Evolutionary conservation across 2,113 vertebrate genomes (phyloP).

Genomic region (Eolophus roseicapilla): DNA sequence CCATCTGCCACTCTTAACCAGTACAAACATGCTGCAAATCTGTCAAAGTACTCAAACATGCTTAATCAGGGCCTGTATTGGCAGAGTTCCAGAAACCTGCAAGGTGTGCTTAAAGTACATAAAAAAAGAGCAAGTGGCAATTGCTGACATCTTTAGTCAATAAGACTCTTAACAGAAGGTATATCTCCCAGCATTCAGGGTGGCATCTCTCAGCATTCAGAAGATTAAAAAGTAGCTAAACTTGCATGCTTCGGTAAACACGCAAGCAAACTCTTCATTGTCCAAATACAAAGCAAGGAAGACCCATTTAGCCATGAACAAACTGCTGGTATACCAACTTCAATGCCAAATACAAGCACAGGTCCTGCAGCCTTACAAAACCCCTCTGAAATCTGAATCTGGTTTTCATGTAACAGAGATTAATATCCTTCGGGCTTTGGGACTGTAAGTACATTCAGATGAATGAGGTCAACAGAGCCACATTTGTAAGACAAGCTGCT

Average conservation of each 20-base stretch:
- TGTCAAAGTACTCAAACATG: not conserved
- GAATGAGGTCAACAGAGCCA: not conserved
- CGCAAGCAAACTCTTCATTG: not conserved
- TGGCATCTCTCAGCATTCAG: not conserved
- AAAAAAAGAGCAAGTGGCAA: not conserved
- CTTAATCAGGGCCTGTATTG: not conserved
- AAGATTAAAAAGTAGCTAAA: not conserved
- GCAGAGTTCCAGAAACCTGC: not conserved
- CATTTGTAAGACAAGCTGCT: not conserved
- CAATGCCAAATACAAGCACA: not conserved
- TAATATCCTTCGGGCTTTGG: not conserved
- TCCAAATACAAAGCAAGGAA: not conserved
- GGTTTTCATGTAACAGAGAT: not conserved
- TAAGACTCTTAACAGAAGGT: not conserved
- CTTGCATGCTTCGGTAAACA: not conserved
- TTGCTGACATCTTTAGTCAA: not conserved
- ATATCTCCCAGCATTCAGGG: not conserved
- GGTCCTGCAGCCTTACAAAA: not conserved
- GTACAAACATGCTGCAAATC: not conserved
- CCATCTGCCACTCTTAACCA: not conserved
- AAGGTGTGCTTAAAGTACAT: not conserved
- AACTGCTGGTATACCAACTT: not conserved
- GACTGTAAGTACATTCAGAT: not conserved
- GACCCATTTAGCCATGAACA: not conserved
- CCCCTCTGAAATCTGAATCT: not conserved